Evolutionary conservation across 2,888 invertebrate species (phyloP).

Genomic region (Ptilodon capucinus): DNA sequence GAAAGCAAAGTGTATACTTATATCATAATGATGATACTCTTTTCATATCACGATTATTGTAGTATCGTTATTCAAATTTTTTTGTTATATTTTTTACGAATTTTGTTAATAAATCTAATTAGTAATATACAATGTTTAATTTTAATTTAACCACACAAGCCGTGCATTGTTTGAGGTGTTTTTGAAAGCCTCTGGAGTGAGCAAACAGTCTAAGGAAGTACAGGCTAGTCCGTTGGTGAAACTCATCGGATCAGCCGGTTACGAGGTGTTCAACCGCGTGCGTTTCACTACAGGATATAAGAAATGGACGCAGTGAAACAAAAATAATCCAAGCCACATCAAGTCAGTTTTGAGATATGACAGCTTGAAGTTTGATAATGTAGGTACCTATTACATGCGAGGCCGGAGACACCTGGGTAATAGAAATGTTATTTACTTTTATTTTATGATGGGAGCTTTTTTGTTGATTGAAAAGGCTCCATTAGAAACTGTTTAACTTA

Average conservation of each 20-base stretch:
- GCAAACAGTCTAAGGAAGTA: slow-evolving; percentile 11
- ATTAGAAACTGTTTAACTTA: too few species aligned
- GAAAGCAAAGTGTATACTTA: slow-evolving; percentile 1
- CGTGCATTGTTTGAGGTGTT: slow-evolving; percentile 16
- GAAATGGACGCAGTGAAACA: too few species aligned
- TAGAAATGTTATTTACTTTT: too few species aligned
- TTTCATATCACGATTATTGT: background rate
- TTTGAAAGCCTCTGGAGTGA: slow-evolving; percentile 23
- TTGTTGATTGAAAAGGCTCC: too few species aligned
- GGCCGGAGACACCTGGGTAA: too few species aligned
- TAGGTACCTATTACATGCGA: too few species aligned
- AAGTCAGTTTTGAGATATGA: too few species aligned
- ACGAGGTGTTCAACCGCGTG: too few species aligned
- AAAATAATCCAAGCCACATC: too few species aligned
- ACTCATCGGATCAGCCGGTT: background rate
- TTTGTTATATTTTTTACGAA: slow-evolving; percentile 21
- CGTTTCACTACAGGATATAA: too few species aligned
- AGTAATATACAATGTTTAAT: slow-evolving; percentile 19
- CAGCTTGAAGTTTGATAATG: too few species aligned
- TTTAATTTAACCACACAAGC: background rate
- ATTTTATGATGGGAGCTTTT: too few species aligned
- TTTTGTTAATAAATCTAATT: slow-evolving; percentile 48
- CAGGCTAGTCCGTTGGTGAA: slow-evolving; percentile 10
- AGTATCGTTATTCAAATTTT: slow-evolving; percentile 17
- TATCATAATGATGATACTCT: background rate